Percentiles rank a stretch among this genome's conserved stretches.
Evolutionary conservation across 2,797 vertebrate species (phyloP).

Genomic region (Anas acuta): DNA sequence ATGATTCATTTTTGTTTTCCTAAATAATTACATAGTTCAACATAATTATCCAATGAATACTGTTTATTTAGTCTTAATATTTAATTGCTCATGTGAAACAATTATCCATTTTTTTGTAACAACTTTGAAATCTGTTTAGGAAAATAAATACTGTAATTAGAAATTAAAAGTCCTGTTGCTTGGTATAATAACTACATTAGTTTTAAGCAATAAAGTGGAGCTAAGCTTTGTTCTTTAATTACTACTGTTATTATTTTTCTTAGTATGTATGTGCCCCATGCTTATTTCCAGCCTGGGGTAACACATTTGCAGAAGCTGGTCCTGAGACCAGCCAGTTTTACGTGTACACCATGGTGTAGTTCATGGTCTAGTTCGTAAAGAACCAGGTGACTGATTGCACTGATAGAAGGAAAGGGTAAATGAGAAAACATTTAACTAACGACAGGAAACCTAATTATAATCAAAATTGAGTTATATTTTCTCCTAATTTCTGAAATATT

Average conservation of each 20-base stretch:
- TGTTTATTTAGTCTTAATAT: conserved; percentile 63
- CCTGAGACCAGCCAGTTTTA: conserved; percentile 16
- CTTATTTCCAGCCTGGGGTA: conserved; percentile 32
- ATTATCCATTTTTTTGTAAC: conserved; percentile 49
- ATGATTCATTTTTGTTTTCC: conserved; percentile 42
- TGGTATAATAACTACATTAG: conserved; percentile 47
- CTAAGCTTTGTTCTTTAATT: conserved; percentile 59
- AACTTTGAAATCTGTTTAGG: conserved; percentile 62
- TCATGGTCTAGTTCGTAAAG: conserved; percentile 43
- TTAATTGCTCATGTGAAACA: conserved; percentile 59
- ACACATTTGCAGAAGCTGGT: conserved; percentile 33
- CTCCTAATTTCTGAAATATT: conserved; percentile 40
- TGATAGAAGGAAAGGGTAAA: conserved; percentile 34
- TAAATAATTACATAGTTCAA: conserved; percentile 51
- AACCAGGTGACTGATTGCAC: conserved; percentile 44
- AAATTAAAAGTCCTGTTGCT: conserved; percentile 51
- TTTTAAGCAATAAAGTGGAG: conserved; percentile 50
- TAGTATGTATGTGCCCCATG: not conserved
- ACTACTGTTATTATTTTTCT: conserved; percentile 39
- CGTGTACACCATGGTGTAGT: not conserved
- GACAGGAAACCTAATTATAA: conserved; percentile 51
- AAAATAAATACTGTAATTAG: conserved; percentile 67
- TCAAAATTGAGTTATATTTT: conserved; percentile 31
- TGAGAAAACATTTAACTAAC: conserved; percentile 70
- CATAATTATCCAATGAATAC: conserved; percentile 56